A percentile compares a stretch with the other conserved stretches of the same genome.
phyloP scores from a whole-genome alignment of 53 echinoderm and acorn worm species.

The Patiria pectinifera region DNA sequence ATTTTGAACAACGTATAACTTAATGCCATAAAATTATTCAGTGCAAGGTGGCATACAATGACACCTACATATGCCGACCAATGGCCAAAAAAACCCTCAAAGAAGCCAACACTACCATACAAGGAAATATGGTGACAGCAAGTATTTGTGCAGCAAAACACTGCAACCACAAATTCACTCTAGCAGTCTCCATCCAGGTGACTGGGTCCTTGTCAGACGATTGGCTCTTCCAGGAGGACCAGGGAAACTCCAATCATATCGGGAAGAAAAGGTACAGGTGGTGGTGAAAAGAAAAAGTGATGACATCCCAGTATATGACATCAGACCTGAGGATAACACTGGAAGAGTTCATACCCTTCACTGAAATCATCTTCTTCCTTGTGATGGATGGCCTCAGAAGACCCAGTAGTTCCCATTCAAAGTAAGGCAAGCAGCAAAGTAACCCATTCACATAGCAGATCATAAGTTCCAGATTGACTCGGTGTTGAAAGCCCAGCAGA shows the following conservation, averaged over 20 bases:
- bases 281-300: not conserved
- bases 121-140: not conserved
- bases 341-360: not conserved
- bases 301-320: slow-evolving; percentile 4
- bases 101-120: not conserved
- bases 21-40: no score
- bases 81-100: no score
- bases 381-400: not conserved
- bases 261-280: not conserved
- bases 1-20: no score
- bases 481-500: not conserved
- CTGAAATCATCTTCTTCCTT: slow-evolving; percentile 16
- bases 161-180: not conserved
- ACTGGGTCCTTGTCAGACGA: not conserved
- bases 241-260: not conserved
- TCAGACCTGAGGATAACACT: not conserved
- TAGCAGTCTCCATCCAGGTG: not conserved
- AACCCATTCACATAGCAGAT: not conserved
- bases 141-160: not conserved
- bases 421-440: not conserved
- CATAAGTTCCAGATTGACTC: not conserved
- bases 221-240: slow-evolving; percentile 2
- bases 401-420: not conserved
- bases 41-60: no score
- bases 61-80: no score